A percentile compares a stretch with the other conserved stretches of the same genome.
Evolutionary conservation across 2,113 vertebrate genomes (phyloP).

Genomic region (Stomatorhinus ivindoensis): DNA sequence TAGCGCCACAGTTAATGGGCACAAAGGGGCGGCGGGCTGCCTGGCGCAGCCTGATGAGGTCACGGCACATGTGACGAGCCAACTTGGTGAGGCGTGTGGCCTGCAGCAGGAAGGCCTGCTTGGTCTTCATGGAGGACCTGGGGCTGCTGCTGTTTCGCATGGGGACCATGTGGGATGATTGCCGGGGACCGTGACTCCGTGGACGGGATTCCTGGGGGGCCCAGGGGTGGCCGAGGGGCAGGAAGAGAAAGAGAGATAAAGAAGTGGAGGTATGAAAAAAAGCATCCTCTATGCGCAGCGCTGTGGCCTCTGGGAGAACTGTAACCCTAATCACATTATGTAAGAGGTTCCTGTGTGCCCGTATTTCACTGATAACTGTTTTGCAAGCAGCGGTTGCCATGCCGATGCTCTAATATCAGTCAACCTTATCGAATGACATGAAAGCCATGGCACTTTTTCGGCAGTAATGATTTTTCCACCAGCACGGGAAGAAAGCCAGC

Average conservation of each 20-base stretch:
- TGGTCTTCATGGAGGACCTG: constrained; percentile 96
- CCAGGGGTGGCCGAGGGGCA: not conserved
- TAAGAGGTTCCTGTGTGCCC: not conserved
- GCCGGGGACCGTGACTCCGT: constrained; percentile 75
- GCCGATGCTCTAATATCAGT: not conserved
- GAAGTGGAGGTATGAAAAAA: not conserved
- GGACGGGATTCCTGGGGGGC: constrained; percentile 69
- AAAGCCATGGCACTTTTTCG: not conserved
- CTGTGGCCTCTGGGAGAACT: not conserved
- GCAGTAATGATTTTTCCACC: not conserved
- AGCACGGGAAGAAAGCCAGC: not conserved
- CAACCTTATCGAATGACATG: not conserved
- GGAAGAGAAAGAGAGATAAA: not conserved
- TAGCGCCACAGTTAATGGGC: constrained; percentile 98
- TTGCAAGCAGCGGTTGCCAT: not conserved
- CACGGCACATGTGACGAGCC: constrained; percentile 95
- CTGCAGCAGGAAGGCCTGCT: constrained; percentile 91
- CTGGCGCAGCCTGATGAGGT: constrained; percentile 87
- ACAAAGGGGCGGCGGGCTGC: constrained; percentile 94
- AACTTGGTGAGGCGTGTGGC: constrained; percentile 92
- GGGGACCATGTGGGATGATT: constrained; percentile 82
- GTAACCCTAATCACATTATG: not conserved
- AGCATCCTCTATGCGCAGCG: not conserved
- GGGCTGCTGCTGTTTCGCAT: constrained; percentile 86
- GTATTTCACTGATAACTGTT: not conserved